Evolutionary conservation across 2,888 invertebrate species (phyloP).

Genomic region (Phanerotoma sp.): DNA sequence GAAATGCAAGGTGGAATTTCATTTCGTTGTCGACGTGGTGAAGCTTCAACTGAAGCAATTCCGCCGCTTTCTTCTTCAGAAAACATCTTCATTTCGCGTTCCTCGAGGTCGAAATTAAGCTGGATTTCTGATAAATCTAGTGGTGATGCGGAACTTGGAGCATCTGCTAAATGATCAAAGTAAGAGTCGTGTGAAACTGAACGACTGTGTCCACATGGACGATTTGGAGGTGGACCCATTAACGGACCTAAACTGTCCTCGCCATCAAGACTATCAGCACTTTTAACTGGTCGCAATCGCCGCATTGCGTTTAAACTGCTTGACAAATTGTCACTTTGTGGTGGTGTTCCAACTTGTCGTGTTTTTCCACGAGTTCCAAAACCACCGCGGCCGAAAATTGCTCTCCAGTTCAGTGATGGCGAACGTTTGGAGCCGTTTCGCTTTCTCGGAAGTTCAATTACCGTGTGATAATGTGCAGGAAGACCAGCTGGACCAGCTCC

Average conservation of each 20-base stretch:
- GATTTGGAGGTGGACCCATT: conserved; percentile 58
- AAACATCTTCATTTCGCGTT: conserved; percentile 83
- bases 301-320: conserved; percentile 52
- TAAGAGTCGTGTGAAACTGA: conserved; percentile 93
- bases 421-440: conserved; percentile 69
- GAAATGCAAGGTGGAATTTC: conserved; percentile 51
- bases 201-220: conserved; percentile 62
- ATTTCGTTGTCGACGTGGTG: conserved; percentile 54
- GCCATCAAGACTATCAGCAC: conserved; percentile 67
- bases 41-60: conserved; percentile 57
- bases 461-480: conserved; percentile 85
- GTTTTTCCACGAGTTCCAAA: conserved; percentile 50
- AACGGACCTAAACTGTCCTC: conserved; percentile 50
- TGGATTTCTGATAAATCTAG: conserved; percentile 82
- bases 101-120: conserved; percentile 80
- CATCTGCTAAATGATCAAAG: conserved; percentile 77
- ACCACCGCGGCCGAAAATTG: conserved; percentile 66
- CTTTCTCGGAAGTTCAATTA: conserved; percentile 81
- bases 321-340: conserved; percentile 51
- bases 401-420: conserved; percentile 72
- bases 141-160: conserved; percentile 56
- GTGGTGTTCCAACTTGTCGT: conserved; percentile 61
- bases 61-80: conserved; percentile 81
- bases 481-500: conserved; percentile 77
- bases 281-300: conserved; percentile 68